Evolutionary conservation across 1,140 invertebrate genomes (phyloP), one percentile per base, ranked within the genome.

Genomic region (Trichomalopsis sarcophagae): DNA sequence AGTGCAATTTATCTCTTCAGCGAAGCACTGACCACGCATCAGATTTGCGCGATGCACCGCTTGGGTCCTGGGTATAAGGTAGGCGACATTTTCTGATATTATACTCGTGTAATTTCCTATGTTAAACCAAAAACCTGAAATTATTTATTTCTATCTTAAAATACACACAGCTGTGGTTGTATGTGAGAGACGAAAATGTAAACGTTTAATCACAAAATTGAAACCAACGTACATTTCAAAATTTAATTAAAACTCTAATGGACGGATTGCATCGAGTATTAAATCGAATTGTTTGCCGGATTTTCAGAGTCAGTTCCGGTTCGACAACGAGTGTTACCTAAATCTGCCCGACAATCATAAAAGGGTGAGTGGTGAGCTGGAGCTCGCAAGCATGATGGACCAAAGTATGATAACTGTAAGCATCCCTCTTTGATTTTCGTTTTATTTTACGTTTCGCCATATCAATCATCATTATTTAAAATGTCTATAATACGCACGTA

Each of bases 1-100:
- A 98, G 98, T 30, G 98, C 99, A 14, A 97, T 99, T 87, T 99
- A 99, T 94, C 94, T 99, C 81, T 99, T 99, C 93, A 98, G 98
- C 89, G 98, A 99, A 94, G 97, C 99, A 6, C 94, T 99, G 81
- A 97, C 97, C 75, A 98, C 98, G 47, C 98, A 99, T 94, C 98
- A 99, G 93, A 98, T 99, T 90, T 99, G 98, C 94, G 98, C 97
- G 86, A 98, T 99, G 97, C 98, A 99, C 92, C 95, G 98, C 87
- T 94, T 99, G 88, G 98, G 98, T 81, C 98, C 98, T 86, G 98
- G 97, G 90, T 99, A 99, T 94, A 99, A 99, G 96, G 98, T 99
- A 94, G 27, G 23, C 33, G 47, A 68, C 11, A 47, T 47, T 86
- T 66, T 30, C 14, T 40, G 11, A 17, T 21, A 71, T 30, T 23